Conservation (phyloP, 2,113 vertebrate genomes). For the Gambusia holbrooki region DNA sequence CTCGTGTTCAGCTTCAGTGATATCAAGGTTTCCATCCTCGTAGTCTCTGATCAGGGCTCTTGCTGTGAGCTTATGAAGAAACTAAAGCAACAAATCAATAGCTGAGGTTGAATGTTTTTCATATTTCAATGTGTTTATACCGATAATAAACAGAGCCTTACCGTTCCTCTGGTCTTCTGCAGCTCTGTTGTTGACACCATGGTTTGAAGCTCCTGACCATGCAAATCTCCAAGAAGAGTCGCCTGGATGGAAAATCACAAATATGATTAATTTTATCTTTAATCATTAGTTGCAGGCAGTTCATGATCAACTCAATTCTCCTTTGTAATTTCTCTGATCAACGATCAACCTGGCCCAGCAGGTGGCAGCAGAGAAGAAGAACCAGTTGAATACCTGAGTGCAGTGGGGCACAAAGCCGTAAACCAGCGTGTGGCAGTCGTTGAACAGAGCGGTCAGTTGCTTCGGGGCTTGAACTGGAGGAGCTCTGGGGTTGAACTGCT, state of each 20-base stretch:
- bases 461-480: slow-evolving; percentile 83
- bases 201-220: slow-evolving; percentile 81
- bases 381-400: slow-evolving; percentile 78
- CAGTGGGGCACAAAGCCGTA: slow-evolving; percentile 87
- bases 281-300: no score
- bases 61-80: slow-evolving; percentile 89
- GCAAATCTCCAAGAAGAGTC: slow-evolving; percentile 81
- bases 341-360: background rate
- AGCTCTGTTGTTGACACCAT: slow-evolving; percentile 90
- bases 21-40: slow-evolving; percentile 85
- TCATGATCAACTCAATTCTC: no score
- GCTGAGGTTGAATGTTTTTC: background rate
- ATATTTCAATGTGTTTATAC: background rate
- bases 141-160: slow-evolving; percentile 60
- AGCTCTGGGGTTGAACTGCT: slow-evolving; percentile 73
- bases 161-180: slow-evolving; percentile 89
- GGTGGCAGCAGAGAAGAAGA: background rate
- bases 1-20: slow-evolving; percentile 84
- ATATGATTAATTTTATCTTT: no score
- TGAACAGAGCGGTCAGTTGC: slow-evolving; percentile 84
- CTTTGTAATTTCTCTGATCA: background rate
- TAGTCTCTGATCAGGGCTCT: slow-evolving; percentile 88
- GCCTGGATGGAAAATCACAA: slow-evolving; percentile 75
- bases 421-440: slow-evolving; percentile 81
- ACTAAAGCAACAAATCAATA: slow-evolving; percentile 63